These are phyloP conservation scores for Isaurus tuberculatus DNA, from an alignment of 92 coral and sea anemone species.

Conservation along the genomic window DNA sequence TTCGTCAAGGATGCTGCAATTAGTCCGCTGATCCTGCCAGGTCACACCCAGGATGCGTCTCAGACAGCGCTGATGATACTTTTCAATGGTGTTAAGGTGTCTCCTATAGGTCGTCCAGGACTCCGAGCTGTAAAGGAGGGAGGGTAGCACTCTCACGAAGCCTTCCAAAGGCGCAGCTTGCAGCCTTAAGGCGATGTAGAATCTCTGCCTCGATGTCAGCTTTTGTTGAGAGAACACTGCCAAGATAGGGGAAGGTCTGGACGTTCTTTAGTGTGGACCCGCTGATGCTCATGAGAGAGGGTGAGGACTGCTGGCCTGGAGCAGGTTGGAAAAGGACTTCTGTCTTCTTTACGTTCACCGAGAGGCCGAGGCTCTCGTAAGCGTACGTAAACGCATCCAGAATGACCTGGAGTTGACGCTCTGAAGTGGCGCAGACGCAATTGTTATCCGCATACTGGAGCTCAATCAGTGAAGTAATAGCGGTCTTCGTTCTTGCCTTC, in stretches of 20 bases:
- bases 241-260: slow-evolving; percentile 19
- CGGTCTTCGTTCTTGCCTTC: slow-evolving; percentile 9
- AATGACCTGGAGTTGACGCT: slow-evolving; percentile 1
- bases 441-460: slow-evolving; percentile 47
- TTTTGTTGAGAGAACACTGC: slow-evolving; percentile 14
- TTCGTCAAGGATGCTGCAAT: slow-evolving; percentile 42
- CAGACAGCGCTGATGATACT: slow-evolving; percentile 44
- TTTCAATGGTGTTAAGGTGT: slow-evolving; percentile 33
- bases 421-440: slow-evolving; percentile 19
- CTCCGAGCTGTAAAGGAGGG: slow-evolving; percentile 28
- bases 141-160: slow-evolving; percentile 38
- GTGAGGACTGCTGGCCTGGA: neutral
- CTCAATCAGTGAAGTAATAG: neutral
- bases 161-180: slow-evolving; percentile 33
- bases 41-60: slow-evolving; percentile 31
- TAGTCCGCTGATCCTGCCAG: slow-evolving; percentile 35
- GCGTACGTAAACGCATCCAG: slow-evolving; percentile 39
- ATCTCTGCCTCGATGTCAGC: slow-evolving; percentile 25
- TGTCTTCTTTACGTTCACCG: slow-evolving; percentile 36
- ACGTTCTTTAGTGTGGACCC: slow-evolving; percentile 6
- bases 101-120: slow-evolving; percentile 39
- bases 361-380: slow-evolving; percentile 39
- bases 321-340: slow-evolving; percentile 36
- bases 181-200: slow-evolving; percentile 16
- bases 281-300: neutral